Base-by-base conservation (phyloP, 1,140 invertebrate genomes). In the Habropoda laboriosa region DNA sequence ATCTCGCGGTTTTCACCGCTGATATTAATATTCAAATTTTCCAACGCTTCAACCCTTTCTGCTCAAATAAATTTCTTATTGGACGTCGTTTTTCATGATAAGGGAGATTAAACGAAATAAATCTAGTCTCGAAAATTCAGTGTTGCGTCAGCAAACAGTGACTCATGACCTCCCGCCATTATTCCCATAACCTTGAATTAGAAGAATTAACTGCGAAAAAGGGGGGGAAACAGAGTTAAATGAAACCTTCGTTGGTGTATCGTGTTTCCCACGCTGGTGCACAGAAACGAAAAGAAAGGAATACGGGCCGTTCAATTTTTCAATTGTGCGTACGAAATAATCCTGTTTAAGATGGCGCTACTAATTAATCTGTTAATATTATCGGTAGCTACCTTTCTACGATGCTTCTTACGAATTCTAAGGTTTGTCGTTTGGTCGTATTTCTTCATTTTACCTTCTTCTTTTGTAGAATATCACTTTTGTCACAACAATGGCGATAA, bases 101-200 rank as follows among this genome's bases (percentile, higher is more conserved):
- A 10, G 21, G 24, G 27, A 18, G 1, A 13, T 66, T 40, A 27
- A 32, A n/a, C n/a, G n/a, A n/a, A n/a, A 42, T 76, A 76, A 76
- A 76, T 76, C 74, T 32, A 30, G 67, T 49, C 38, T 70, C 24
- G 51, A 75, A n/a, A 75, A 73, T 45, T 55, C 13, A 35, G 57
- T 13, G 16, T 72, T 78, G 51, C 76, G 55, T 70, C 76, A 77
- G 66, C 51, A 57, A 67, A 60, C 53, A 58, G 70, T 82, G 80
- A 85, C 61, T 79, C 74, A 68, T 40, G 71, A 70, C 70, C 66
- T 83, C 85, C 51, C 71, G 35, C 72, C 45, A 82, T 80, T 13
- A 78, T 88, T 89, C 87, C 58, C 87, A 89, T 87, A 87, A 89
- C 87, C 87, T 77, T 89, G 87, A 89, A 89, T 89, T 89, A 89